Percentiles rank a stretch among this genome's conserved stretches.
phyloP scores from a whole-genome alignment of 2,888 invertebrate genomes.

The Koerneria pararmatus region DNA sequence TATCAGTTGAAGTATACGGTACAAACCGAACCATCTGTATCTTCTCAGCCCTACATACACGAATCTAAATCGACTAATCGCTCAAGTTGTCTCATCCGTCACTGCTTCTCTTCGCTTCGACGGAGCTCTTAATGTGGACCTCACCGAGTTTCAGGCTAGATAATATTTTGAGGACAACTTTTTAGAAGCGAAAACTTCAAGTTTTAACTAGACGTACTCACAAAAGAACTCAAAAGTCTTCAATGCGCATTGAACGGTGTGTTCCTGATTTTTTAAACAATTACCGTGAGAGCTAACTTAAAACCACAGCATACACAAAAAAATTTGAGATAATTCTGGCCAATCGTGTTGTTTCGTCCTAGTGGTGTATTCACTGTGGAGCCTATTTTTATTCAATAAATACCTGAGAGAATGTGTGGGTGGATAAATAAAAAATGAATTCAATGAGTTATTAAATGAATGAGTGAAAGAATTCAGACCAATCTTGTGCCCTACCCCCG shows the following conservation, averaged over 20 bases:
- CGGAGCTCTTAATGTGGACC: conserved; percentile 65
- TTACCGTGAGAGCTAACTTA: no score
- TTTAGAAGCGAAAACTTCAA: no score
- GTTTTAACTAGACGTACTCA: no score
- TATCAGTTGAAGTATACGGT: not conserved
- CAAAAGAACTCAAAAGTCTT: no score
- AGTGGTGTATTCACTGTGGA: no score
- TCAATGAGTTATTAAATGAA: not conserved
- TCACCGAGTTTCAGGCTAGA: conserved; percentile 63
- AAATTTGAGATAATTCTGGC: no score
- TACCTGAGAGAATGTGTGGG: not conserved
- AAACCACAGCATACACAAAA: no score
- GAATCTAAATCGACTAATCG: conserved; percentile 85
- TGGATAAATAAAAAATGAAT: conserved; percentile 9
- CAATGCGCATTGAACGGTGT: no score
- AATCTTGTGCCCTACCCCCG: conserved; percentile 77
- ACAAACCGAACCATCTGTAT: no score
- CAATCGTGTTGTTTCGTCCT: no score
- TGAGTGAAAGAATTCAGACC: conserved; percentile 60
- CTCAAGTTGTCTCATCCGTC: conserved; percentile 81
- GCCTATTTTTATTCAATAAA: not conserved
- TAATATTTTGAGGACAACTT: not conserved
- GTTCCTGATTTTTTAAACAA: no score
- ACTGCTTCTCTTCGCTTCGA: conserved; percentile 68
- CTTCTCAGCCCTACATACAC: conserved; percentile 75